Evolutionary conservation across 2,888 invertebrate genomes (phyloP), one percentile per base, ranked within the genome.

Genomic region (Eubasilissa splendida): DNA sequence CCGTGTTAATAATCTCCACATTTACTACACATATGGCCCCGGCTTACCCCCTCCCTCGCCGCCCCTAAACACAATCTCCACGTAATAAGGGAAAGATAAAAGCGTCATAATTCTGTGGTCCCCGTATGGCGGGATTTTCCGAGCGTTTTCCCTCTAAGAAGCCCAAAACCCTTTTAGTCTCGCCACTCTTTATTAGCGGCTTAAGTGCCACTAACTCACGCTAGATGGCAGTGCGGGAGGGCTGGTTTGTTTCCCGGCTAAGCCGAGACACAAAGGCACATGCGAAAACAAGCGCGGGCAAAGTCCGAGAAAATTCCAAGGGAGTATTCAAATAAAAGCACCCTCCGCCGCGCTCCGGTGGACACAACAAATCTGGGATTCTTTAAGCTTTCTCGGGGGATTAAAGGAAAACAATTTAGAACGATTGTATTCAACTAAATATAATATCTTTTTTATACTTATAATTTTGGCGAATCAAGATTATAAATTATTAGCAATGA

Each of bases 181-280:
- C 80, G 77, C 68, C 74, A 77, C 79, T 83, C 83, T 83, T 83
- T 83, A 83, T 83, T 83, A 80, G 80, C 76, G 73, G 83, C 76
- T 82, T 83, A 83, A 83, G 81, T 83, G 83, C 77, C 80, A 75
- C 77, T 83, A 81, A 83, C 81, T 83, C 81, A 81, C 81, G 81
- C 73, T 79, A 82, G 82, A 80, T 82, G 82, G 80, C 76, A 76
- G 68, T 68, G 74, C 53, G 74, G 77, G 68, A 66, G 66, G 73
- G 31, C 78, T 80, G 83, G 83, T 83, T 83, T 83, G 83, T 82
- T 80, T 81, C 81, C 59, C 71, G 74, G 71, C 80, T 78, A 74
- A 82, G 82, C 80, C 77, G 56, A 82, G 82, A 74, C 76, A 76
- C 65, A 77, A 70, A 71, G 71, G 70, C 77, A 60, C 63, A 33